Percentiles rank a stretch among this genome's conserved stretches.
Conservation (phyloP, 2,888 invertebrate genomes). For the Drosophila conformis region DNA sequence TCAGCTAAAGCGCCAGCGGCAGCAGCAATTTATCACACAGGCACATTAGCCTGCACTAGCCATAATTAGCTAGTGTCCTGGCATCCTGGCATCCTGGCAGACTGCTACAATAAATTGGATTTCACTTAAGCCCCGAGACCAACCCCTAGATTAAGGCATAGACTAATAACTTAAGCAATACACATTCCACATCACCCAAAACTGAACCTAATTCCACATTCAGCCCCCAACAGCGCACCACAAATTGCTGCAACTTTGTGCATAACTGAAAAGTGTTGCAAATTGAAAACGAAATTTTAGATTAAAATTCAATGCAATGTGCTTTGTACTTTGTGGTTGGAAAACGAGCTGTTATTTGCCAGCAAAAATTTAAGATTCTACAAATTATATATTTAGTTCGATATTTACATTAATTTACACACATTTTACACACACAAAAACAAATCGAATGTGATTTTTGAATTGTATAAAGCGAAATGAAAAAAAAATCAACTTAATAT, state of each 20-base stretch:
- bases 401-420: conserved; percentile 4
- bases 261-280: conserved; percentile 30
- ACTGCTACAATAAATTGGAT: conserved; percentile 71
- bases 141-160: conserved; percentile 69
- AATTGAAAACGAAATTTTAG: conserved; percentile 33
- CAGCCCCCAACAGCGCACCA: conserved; percentile 57
- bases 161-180: conserved; percentile 67
- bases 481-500: conserved; percentile 4
- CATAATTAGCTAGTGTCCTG: conserved; percentile 44
- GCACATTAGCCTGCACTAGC: conserved; percentile 14
- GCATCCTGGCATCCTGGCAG: conserved; percentile 10
- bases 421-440: conserved; percentile 26
- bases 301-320: conserved; percentile 1
- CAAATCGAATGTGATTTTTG: conserved; percentile 70
- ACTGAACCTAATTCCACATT: neutral
- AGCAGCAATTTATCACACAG: conserved; percentile 32
- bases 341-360: conserved; percentile 45
- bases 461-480: conserved; percentile 56
- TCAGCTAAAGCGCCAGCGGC: conserved; percentile 30
- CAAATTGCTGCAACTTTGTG: conserved; percentile 37
- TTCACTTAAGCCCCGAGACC: conserved; percentile 58
- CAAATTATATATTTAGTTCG: conserved; percentile 12
- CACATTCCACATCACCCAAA: conserved; percentile 8
- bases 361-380: conserved; percentile 30
- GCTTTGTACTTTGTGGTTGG: conserved; percentile 22